Evolutionary conservation across 2,888 invertebrate species (phyloP), one percentile per base, ranked within the genome.

Genomic region (Pristionchus fissidentatus): DNA sequence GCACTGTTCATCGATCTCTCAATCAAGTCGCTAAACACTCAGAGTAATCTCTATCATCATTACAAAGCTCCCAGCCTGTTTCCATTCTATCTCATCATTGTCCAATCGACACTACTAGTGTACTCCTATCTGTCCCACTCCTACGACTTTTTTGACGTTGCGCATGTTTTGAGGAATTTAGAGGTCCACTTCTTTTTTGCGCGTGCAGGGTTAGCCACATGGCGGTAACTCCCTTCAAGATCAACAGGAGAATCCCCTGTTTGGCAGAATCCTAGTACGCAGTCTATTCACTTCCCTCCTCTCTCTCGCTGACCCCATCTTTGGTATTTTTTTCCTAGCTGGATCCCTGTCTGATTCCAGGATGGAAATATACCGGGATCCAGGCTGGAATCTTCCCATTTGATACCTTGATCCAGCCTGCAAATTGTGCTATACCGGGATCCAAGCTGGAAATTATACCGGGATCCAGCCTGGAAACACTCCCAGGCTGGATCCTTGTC

Each of bases 31-130:
- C 10, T 32, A 32, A 1, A 29, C 13, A 32, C 1, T n/a, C 38
- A 70, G n/a, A n/a, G 70, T 70, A 70, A 41, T 70, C n/a, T 41
- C 70, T 70, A 70, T 70, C 70, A n/a, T n/a, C n/a, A 70, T 22
- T 70, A 41, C 70, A 66, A 66, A n/a, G 35, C 38, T 1, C n/a
- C 38, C 43, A 70, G 70, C 70, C 70, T 70, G 70, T 70, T 70
- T 41, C 43, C n/a, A 3, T 62, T n/a, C 70, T 41, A 70, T 70
- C 22, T n/a, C 55, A 55, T 41, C 70, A 70, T 70, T 70, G 43
- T 70, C 13, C 41, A 38, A 66, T 35, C 22, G 19, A 35, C 19
- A 70, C 8, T 41, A 70, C 38, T 70, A n/a, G 70, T 70, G 38
- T 13, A 22, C n/a, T 70, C 43, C 19, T 35, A 26, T 26, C 41